These are phyloP conservation scores for Drosophila suboccidentalis DNA, from an alignment of 2,888 invertebrate species.

Conservation along the genomic window DNA sequence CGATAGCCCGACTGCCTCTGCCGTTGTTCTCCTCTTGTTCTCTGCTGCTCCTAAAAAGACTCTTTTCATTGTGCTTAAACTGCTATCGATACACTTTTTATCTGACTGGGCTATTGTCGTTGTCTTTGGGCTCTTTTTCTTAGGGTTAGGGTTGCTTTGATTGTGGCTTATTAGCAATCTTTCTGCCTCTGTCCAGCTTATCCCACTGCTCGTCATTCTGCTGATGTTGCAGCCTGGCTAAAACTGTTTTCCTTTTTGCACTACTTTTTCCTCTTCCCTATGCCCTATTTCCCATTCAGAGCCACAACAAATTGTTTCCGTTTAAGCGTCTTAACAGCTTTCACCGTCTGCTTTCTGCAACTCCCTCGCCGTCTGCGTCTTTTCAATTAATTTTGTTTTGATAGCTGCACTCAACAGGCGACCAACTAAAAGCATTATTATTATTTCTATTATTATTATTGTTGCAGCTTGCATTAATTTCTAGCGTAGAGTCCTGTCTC, in stretches of 20 bases:
- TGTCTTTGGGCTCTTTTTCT: slow-evolving; percentile 12
- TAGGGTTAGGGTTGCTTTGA: slow-evolving; percentile 33
- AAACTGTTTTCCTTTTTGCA: slow-evolving; percentile 21
- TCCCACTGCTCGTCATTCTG: slow-evolving; percentile 30
- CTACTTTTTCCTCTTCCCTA: slow-evolving; percentile 6
- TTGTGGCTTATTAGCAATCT: slow-evolving; percentile 73
- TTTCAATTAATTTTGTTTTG: slow-evolving; percentile 50
- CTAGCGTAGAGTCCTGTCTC: background rate
- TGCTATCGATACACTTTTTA: slow-evolving; percentile 69
- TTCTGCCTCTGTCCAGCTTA: slow-evolving; percentile 31
- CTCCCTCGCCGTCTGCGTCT: background rate
- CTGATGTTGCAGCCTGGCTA: slow-evolving; percentile 43
- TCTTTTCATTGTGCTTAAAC: slow-evolving; percentile 55
- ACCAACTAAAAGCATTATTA: slow-evolving; percentile 10
- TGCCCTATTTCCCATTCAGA: slow-evolving; percentile 10
- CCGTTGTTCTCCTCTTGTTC: background rate
- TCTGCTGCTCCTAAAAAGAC: too few species aligned
- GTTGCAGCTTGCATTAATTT: slow-evolving; percentile 14
- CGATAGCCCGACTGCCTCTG: slow-evolving; percentile 31
- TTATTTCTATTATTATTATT: slow-evolving; percentile 17
- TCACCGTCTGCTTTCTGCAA: background rate
- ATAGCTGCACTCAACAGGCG: slow-evolving; percentile 28
- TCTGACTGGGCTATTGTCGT: slow-evolving; percentile 56
- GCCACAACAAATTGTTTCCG: slow-evolving; percentile 47
- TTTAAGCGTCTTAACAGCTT: slow-evolving; percentile 37